Evolutionary conservation across 2,888 invertebrate species (phyloP).

Genomic region (Hypercompe scribonia): DNA sequence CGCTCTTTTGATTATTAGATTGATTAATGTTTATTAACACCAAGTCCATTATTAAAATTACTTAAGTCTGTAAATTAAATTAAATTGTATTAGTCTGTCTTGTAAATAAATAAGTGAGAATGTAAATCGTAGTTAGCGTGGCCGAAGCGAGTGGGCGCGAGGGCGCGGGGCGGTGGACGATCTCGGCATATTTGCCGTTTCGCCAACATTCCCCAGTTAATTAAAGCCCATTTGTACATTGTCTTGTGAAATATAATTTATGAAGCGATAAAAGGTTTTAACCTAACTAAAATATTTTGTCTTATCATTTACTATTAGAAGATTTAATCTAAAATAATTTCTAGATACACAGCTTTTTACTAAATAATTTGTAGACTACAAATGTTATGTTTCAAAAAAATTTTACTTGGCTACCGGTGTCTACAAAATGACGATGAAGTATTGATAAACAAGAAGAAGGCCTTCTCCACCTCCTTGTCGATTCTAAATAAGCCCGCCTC

Average conservation of each 20-base stretch:
- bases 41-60: constrained; percentile 49
- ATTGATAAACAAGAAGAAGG: constrained; percentile 76
- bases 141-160: constrained; percentile 47
- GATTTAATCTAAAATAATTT: constrained; percentile 26
- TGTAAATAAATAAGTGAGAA: constrained; percentile 75
- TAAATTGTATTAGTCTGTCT: constrained; percentile 66
- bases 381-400: neutral
- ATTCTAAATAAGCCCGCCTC: constrained; percentile 85
- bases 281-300: constrained; percentile 66
- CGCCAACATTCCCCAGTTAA: constrained; percentile 83
- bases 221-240: constrained; percentile 84
- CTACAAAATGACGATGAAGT: constrained; percentile 26
- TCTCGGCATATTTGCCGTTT: constrained; percentile 80
- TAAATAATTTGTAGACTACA: neutral
- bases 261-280: constrained; percentile 74
- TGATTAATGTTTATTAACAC: constrained; percentile 35
- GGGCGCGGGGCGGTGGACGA: constrained; percentile 60
- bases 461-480: constrained; percentile 83
- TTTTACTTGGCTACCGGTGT: neutral
- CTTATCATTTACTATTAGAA: constrained; percentile 45
- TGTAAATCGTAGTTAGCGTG: constrained; percentile 77
- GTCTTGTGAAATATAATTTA: constrained; percentile 82
- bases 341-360: neutral
- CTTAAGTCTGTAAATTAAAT: constrained; percentile 62
- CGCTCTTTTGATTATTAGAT: constrained; percentile 17